Evolutionary conservation across 2,888 invertebrate species (phyloP).

Genomic region (Spicauda simplicius): DNA sequence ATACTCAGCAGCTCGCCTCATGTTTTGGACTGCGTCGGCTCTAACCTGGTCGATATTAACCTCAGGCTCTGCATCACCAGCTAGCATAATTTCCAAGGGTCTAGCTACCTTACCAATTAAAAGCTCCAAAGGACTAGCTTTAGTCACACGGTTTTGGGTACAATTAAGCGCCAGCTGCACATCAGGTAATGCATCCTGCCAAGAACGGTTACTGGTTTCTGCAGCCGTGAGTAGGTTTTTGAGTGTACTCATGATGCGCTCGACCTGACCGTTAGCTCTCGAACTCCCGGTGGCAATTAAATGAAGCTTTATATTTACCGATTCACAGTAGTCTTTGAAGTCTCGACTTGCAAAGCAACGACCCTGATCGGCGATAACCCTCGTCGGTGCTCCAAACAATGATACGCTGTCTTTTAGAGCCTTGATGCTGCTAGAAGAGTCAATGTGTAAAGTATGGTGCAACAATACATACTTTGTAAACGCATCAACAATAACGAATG

Average conservation of each 20-base stretch:
- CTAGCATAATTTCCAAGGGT: not conserved
- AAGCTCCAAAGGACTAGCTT: not conserved
- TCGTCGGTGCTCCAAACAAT: no score
- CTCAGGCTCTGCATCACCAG: not conserved
- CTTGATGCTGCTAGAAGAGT: no score
- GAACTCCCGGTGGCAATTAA: not conserved
- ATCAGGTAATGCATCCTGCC: not conserved
- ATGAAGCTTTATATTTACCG: not conserved
- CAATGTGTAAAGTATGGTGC: conserved; percentile 10
- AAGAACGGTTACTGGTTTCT: not conserved
- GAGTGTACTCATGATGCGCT: not conserved
- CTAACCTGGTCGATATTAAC: not conserved
- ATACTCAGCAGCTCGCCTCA: not conserved
- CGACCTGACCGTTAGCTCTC: not conserved
- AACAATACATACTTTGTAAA: conserved; percentile 47
- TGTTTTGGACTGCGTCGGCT: not conserved
- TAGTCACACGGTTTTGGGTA: not conserved
- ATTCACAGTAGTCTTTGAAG: not conserved
- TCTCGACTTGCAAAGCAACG: not conserved
- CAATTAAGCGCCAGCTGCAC: not conserved
- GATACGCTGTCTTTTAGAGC: no score
- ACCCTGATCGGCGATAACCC: no score
- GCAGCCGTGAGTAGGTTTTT: not conserved
- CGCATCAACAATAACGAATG: conserved; percentile 48
- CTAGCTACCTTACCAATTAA: not conserved